Evolutionary conservation across 23 tunicate species (phyloP), one percentile per base, ranked within the genome.

Genomic region (Ciona savignyi): DNA sequence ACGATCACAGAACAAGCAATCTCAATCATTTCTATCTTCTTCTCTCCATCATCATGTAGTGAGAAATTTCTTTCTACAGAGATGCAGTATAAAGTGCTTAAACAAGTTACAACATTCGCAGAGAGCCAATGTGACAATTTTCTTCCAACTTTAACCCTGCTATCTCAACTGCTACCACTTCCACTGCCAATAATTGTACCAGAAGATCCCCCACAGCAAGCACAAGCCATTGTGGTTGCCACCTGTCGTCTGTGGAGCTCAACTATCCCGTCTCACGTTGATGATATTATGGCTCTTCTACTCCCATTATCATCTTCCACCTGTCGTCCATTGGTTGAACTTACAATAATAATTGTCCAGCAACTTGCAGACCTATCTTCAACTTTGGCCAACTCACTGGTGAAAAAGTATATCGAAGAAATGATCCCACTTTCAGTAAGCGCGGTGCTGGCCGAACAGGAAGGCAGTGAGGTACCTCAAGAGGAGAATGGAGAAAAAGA

Each of bases 141-240:
- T 27, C 71, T 76, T 27, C 83, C 97, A 21, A 73, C 86, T 26
- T 29, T 80, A 33, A 32, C 76, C 0, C 79, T 91, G 20, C 66
- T 91, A 19, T 84, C 92, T 2, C 87, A 85, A 26, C 67, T 91
- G 30, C 69, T 91, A n/a, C 97, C 97, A 21, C 35, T 91, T 74
- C 97, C 97, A 24, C 63, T 91, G 28, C 97, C 97, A 33, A 75
- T 91, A 22, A 32, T 74, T 23, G 2, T 73, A 3, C 77, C 89
- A 23, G 62, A 75, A 48, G 74, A 74, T 3, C 79, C 84, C 0
- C 69, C 68, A 1, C 85, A 68, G 0, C 31, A 63, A 27, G 68
- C 70, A 23, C 69, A 51, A 0, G 51, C 67, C 32, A 23, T 66
- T 27, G 81, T 66, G 23, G 71, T 83, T 6, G 35, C 81, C 2